These are phyloP conservation scores for Falco naumanni DNA, from an alignment of 2,797 vertebrate species.

Conservation along the genomic window DNA sequence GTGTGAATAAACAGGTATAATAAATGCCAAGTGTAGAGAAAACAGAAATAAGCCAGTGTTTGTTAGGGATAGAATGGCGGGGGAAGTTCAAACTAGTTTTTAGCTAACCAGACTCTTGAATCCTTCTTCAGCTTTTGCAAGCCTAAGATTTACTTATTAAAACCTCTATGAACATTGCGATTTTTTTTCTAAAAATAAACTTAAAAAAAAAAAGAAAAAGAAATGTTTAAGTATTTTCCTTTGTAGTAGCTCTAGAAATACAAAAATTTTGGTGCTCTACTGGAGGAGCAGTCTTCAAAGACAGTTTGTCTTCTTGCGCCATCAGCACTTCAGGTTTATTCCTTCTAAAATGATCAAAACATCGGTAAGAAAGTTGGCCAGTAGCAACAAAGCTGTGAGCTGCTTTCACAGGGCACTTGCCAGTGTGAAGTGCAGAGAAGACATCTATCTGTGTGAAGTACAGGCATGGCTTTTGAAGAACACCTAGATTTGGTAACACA, in stretches of 20 bases:
- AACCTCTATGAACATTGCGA: conserved; percentile 1
- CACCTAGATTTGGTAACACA: neutral
- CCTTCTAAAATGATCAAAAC: neutral
- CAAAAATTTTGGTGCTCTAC: neutral
- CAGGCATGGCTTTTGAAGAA: neutral
- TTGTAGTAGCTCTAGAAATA: neutral
- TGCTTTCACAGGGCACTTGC: neutral
- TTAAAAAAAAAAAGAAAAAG: neutral
- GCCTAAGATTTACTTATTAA: conserved; percentile 7
- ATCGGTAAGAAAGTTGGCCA: neutral
- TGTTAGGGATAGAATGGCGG: neutral
- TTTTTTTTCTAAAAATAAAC: conserved; percentile 65
- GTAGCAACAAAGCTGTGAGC: neutral
- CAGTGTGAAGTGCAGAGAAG: neutral
- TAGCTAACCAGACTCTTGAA: neutral
- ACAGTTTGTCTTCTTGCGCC: neutral
- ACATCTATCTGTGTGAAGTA: neutral
- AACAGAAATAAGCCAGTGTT: neutral
- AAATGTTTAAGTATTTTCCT: neutral
- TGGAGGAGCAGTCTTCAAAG: neutral
- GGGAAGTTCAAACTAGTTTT: neutral
- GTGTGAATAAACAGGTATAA: neutral
- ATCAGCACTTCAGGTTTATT: neutral
- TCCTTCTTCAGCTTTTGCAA: conserved; percentile 26
- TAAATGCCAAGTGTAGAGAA: neutral